phyloP scores from a whole-genome alignment of 2,888 invertebrate genomes.

The Drosophila mercatorum region DNA sequence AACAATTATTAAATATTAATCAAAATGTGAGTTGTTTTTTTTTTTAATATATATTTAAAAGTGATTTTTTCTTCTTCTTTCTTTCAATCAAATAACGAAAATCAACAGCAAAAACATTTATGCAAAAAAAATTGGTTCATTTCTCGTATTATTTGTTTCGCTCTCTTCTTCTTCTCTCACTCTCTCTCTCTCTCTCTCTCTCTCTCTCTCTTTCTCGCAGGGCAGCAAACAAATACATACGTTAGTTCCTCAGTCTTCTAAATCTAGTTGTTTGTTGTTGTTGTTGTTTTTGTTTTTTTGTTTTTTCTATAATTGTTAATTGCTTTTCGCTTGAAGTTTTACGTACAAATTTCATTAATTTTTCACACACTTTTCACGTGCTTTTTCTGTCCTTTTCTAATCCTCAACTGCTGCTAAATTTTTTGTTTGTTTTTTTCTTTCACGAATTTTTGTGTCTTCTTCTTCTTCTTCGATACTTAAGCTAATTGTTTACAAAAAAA shows the following conservation, averaged over 20 bases:
- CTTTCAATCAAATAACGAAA: conserved; percentile 70
- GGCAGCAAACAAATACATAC: conserved; percentile 57
- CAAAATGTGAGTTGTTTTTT: conserved; percentile 46
- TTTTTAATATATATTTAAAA: conserved; percentile 21
- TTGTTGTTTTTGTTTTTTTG: conserved; percentile 37
- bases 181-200: background rate
- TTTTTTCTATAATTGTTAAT: conserved; percentile 59
- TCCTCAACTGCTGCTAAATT: conserved; percentile 14
- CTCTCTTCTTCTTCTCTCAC: conserved; percentile 3
- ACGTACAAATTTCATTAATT: conserved; percentile 68
- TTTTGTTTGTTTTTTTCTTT: background rate
- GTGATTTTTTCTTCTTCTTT: conserved; percentile 10
- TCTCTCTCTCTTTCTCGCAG: conserved; percentile 3
- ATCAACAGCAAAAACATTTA: conserved; percentile 75
- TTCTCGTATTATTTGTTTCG: conserved; percentile 18
- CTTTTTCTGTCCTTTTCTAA: conserved; percentile 27
- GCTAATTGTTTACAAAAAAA: conserved; percentile 52
- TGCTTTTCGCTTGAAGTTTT: conserved; percentile 71
- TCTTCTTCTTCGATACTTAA: conserved; percentile 34
- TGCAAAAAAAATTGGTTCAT: conserved; percentile 49
- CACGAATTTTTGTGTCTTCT: conserved; percentile 14
- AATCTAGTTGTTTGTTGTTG: conserved; percentile 70
- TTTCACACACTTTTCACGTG: conserved; percentile 18
- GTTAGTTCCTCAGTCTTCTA: conserved; percentile 75
- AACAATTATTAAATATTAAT: conserved; percentile 77